phyloP scores from a whole-genome alignment of 2,797 vertebrate species.

The Enteromius argenteus region DNA sequence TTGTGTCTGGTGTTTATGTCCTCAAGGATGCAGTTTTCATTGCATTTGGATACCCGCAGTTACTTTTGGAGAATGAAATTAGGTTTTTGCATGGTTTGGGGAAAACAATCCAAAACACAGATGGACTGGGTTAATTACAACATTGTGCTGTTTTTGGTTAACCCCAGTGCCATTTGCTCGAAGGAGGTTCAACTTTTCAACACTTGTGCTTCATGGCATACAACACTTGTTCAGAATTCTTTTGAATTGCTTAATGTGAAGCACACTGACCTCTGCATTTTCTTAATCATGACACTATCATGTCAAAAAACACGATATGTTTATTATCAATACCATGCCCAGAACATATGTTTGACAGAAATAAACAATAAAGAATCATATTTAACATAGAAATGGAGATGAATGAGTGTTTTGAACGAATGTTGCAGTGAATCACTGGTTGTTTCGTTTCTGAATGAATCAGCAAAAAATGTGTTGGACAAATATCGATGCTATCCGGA shows the following conservation, averaged over 20 bases:
- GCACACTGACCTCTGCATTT: neutral
- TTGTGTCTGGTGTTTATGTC: conserved; percentile 34
- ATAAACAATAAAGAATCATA: neutral
- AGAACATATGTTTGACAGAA: neutral
- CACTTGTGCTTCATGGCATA: neutral
- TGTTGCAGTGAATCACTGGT: no score
- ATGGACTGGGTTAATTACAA: conserved; percentile 15
- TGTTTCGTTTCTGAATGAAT: neutral
- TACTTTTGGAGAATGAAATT: neutral
- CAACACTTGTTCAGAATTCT: neutral
- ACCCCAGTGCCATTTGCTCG: neutral
- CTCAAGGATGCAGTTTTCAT: conserved; percentile 13
- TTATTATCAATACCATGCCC: neutral
- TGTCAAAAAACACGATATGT: neutral
- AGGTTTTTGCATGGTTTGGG: neutral
- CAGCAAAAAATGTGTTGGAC: neutral
- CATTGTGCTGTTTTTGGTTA: neutral
- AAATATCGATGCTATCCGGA: neutral
- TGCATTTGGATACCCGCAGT: neutral
- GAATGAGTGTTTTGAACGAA: no score
- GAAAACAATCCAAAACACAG: conserved; percentile 4
- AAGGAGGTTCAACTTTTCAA: neutral
- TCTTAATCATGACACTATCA: neutral
- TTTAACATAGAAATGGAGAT: no score
- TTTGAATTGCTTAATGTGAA: neutral